A percentile compares a stretch with the other conserved stretches of the same genome.
phyloP scores from a whole-genome alignment of 2,113 vertebrate genomes.

The Cochlearius cochlearius region DNA sequence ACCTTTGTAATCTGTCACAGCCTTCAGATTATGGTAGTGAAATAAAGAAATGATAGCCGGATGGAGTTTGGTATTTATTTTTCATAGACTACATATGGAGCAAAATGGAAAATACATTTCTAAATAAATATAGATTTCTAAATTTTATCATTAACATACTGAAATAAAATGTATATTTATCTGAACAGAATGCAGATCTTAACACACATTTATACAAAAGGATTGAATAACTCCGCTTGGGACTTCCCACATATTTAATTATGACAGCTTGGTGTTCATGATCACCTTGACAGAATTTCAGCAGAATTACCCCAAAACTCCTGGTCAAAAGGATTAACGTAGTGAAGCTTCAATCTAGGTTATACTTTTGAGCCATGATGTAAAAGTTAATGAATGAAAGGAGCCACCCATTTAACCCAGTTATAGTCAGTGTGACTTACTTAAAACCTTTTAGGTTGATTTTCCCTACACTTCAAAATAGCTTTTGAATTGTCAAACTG shows the following conservation, averaged over 20 bases:
- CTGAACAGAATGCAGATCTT: neutral
- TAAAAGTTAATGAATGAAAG: neutral
- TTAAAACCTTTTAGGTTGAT: neutral
- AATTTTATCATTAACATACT: neutral
- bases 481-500: neutral
- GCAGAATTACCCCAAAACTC: neutral
- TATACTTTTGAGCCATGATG: neutral
- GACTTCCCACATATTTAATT: neutral
- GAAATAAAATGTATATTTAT: neutral
- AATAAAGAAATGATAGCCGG: neutral
- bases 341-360: neutral
- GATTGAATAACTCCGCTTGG: neutral
- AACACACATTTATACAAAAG: neutral
- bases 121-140: neutral
- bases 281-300: neutral
- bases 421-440: neutral
- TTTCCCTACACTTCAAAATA: neutral
- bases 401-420: neutral
- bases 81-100: neutral
- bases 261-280: neutral
- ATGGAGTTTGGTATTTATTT: neutral
- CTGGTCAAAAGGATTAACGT: neutral
- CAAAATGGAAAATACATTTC: neutral
- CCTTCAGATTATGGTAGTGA: neutral
- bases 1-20: neutral